phyloP scores from a whole-genome alignment of 2,888 invertebrate genomes.

The Bibio marci region DNA sequence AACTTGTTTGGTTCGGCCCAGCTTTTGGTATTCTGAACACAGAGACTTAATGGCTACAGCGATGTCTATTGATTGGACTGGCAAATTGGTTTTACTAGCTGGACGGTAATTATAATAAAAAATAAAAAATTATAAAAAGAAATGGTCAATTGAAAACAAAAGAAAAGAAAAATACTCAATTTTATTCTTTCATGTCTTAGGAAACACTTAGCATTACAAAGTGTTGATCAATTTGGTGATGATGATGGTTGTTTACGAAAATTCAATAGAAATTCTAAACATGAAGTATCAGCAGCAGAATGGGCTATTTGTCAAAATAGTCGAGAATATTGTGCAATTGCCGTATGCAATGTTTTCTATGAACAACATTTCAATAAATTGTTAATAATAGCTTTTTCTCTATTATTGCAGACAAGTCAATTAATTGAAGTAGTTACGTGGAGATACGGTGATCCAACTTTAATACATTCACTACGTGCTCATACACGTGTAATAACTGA shows the following conservation, averaged over 20 bases:
- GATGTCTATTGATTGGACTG: constrained; percentile 80
- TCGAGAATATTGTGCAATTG: constrained; percentile 70
- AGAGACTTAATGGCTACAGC: constrained; percentile 79
- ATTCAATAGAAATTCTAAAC: constrained; percentile 76
- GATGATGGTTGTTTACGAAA: constrained; percentile 43
- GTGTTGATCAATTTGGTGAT: constrained; percentile 47
- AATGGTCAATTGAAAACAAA: not conserved
- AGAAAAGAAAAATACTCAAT: not conserved
- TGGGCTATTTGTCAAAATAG: constrained; percentile 73
- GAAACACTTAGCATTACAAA: constrained; percentile 58
- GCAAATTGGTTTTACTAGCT: constrained; percentile 69
- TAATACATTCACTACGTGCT: constrained; percentile 53
- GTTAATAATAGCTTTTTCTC: constrained; percentile 4
- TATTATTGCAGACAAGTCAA: constrained; percentile 54
- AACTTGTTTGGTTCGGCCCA: constrained; percentile 2
- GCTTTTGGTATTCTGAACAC: constrained; percentile 38
- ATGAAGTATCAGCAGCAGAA: constrained; percentile 82
- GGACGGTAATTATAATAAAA: constrained; percentile 44
- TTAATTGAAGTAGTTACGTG: constrained; percentile 73
- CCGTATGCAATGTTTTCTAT: constrained; percentile 58
- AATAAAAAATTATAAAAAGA: constrained; percentile 8
- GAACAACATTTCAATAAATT: constrained; percentile 1
- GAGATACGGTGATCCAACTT: constrained; percentile 52
- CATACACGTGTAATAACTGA: constrained; percentile 80
- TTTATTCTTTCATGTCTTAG: constrained; percentile 16